Base-by-base conservation (phyloP, 2,888 invertebrate genomes). In the Ophion slaviceki region DNA sequence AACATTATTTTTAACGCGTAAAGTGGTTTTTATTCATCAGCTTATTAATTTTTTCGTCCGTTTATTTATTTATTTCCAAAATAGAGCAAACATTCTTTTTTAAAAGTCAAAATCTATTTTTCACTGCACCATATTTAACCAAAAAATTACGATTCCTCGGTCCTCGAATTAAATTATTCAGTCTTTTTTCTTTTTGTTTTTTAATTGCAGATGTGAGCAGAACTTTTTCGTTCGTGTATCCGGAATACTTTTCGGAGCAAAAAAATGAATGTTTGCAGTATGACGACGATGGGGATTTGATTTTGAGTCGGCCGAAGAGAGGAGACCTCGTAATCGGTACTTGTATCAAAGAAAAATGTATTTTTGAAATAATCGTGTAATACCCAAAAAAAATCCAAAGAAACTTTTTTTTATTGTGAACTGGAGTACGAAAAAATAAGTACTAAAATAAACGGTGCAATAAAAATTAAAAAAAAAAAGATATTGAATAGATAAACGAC, bases 211-310 rank as follows among this genome's bases (percentile, higher is more conserved):
- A 96, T 95, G 95, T 96, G 0, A 95, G 97, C 86, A 97, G 97
- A 36, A 96, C 95, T 91, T 97, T 97, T 93, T 95, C 95, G 85
- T 97, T 97, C 89, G 95, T 91, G 71, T 96, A 93, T 94, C 96
- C 95, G 2, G 90, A 92, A 89, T 92, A 90, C 90, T 88, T 88
- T 92, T 89, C 89, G 90, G 88, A 91, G 82, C 36, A 89, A 83
- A 85, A 90, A 88, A 74, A 88, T n/a, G 87, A 87, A 24, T 78
- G 78, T 24, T 45, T 89, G 45, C 92, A 92, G 86, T 94, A 94
- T 88, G 97, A 97, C 93, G 94, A 95, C 64, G 97, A 98, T 93
- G 96, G 97, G 66, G 98, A 98, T 94, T 94, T 97, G 79, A 94
- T 97, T 81, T 94, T 97, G 70, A 88, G 92, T 68, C 94, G 96